Base-by-base conservation (phyloP, 2,113 vertebrate species). In the human region DNA sequence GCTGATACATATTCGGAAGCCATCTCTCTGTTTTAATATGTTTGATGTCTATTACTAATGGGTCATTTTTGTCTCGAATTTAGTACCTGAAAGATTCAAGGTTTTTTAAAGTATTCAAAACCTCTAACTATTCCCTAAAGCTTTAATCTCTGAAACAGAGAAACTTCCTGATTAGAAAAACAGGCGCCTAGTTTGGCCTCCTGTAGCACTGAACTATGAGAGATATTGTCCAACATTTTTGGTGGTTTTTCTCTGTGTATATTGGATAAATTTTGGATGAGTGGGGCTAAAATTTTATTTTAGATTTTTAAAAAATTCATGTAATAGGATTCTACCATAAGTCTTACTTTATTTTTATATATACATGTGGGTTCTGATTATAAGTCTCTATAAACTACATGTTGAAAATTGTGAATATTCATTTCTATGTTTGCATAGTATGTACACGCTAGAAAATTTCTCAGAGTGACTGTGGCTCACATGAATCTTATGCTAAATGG, bases 171-270 rank as follows among this genome's bases (percentile, higher is more conserved):
- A 92, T 97, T 95, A 94, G 86, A 52, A 94, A 98, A 97, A 89
- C 80, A 94, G 95, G 17, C 5, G 12, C 2, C 72, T 18, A 0
- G 52, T 81, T 61, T 90, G 95, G 95, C 45, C 35, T 73, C 9
- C 81, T n/a, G 64, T 66, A 96, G 1, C n/a, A 35, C 10, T 88
- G 85, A 97, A 17, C 52, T 92, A 55, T 61, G 55, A 96, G 81
- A 68, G 78, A 75, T 89, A 91, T n/a, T 95, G 89, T 86, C 93
- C 96, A 97, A 93, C 84, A 92, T 96, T 97, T 97, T 97, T 98
- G 55, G 96, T 95, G 93, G 95, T 88, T 96, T 95, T 96, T 94
- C 96, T 97, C 50, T 93, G 22, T 93, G 79, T 90, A 61, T 94
- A 20, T 61, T 80, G 90, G 35, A 59, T 38, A 30, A 76, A 75